Percentiles rank a stretch among this genome's conserved stretches.
These are phyloP conservation scores for Steinernema khuongi DNA, from an alignment of 1,140 invertebrate species.

Conservation along the genomic window DNA sequence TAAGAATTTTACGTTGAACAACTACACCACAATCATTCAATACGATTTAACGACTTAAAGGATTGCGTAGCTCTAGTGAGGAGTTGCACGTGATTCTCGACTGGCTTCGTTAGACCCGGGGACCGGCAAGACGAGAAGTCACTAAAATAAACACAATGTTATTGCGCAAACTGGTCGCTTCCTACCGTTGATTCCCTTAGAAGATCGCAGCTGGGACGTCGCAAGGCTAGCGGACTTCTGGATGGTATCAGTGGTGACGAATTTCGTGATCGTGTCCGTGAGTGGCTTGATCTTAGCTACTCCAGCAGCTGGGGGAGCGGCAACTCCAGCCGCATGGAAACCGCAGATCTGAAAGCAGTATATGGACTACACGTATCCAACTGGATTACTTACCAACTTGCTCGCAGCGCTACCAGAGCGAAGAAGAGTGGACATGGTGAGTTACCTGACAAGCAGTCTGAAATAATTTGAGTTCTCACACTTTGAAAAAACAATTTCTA, in stretches of 20 bases:
- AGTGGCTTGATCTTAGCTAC: conserved; percentile 19
- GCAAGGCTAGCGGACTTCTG: conserved; percentile 29
- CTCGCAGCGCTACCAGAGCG: conserved; percentile 31
- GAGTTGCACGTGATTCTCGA: too few relatives aligned
- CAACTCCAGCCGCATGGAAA: conserved; percentile 22
- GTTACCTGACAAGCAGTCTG: conserved; percentile 13
- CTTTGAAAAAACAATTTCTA: too few relatives aligned
- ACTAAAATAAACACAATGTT: conserved; percentile 25
- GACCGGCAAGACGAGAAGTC: conserved; percentile 37
- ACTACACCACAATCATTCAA: too few relatives aligned
- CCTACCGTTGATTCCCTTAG: conserved; percentile 37
- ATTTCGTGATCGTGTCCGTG: conserved; percentile 26
- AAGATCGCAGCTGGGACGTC: conserved; percentile 21
- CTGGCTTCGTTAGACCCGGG: too few relatives aligned
- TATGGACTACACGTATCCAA: background rate
- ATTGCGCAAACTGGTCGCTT: background rate
- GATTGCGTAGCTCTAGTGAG: too few relatives aligned
- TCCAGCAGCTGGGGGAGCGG: conserved; percentile 25
- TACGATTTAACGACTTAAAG: too few relatives aligned
- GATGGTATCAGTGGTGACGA: conserved; percentile 23
- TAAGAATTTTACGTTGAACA: too few relatives aligned
- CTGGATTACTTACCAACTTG: conserved; percentile 29
- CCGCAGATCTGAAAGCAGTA: conserved; percentile 28
- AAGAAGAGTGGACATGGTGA: conserved; percentile 36
- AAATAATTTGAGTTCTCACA: background rate